Conservation (phyloP, 2,888 invertebrate genomes). For the Limnephilus lunatus region DNA sequence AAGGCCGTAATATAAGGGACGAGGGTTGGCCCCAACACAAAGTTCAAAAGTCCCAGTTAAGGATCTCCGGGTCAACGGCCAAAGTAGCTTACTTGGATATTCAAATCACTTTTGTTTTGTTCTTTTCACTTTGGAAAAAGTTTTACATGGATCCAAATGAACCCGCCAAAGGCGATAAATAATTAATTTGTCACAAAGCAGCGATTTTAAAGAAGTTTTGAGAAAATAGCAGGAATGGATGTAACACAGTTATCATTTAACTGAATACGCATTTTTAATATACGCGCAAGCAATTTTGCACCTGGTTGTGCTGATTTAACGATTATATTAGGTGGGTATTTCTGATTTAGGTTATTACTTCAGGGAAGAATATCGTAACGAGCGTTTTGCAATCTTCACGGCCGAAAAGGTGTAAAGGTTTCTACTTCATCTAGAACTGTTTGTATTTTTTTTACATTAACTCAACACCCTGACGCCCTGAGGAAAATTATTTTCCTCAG, state of each 20-base stretch:
- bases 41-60: slow-evolving; percentile 29
- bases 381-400: background rate
- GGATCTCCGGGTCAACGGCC: background rate
- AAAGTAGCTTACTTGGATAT: background rate
- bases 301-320: background rate
- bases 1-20: background rate
- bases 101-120: slow-evolving; percentile 27
- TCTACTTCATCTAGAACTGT: too few species aligned
- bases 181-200: background rate
- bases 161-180: background rate
- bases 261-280: background rate
- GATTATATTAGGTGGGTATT: background rate
- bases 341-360: background rate
- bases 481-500: too few species aligned
- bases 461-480: too few species aligned
- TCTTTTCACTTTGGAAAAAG: slow-evolving; percentile 13
- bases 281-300: background rate
- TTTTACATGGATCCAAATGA: background rate
- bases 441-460: too few species aligned
- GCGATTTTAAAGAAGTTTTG: background rate
- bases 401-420: background rate
- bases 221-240: background rate
- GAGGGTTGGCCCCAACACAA: background rate
- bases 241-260: background rate
- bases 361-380: background rate